A percentile compares a stretch with the other conserved stretches of the same genome.
phyloP scores from a whole-genome alignment of 2,797 vertebrate species.

The Sphenodon punctatus region DNA sequence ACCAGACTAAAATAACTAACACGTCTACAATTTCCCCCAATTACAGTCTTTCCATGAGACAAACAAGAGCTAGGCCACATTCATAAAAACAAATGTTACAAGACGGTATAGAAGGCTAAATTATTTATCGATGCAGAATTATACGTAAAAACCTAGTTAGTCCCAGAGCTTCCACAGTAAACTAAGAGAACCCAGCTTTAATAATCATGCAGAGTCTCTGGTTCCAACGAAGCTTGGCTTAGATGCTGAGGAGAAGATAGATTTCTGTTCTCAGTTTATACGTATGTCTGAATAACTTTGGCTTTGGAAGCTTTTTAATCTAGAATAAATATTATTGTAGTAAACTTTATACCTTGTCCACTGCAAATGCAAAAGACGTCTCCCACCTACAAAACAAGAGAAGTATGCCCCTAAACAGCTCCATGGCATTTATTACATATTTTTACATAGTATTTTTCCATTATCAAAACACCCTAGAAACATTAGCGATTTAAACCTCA shows the following conservation, averaged over 20 bases:
- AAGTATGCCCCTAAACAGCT: background rate
- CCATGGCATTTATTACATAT: background rate
- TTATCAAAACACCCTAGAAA: background rate
- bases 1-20: too few species aligned
- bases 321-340: background rate
- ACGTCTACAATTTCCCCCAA: too few species aligned
- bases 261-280: constrained; percentile 19
- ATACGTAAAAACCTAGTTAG: background rate
- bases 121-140: too few species aligned
- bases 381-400: background rate
- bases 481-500: background rate
- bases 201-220: too few species aligned
- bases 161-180: background rate
- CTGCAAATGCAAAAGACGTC: background rate
- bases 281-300: background rate
- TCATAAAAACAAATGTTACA: background rate
- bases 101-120: too few species aligned
- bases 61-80: too few species aligned
- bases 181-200: background rate
- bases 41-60: too few species aligned
- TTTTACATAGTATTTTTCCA: background rate
- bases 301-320: background rate
- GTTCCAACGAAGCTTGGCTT: background rate
- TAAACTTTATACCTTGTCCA: background rate
- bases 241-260: background rate